Conservation (phyloP, 2,797 vertebrate species). For the Graptemys geographica region DNA sequence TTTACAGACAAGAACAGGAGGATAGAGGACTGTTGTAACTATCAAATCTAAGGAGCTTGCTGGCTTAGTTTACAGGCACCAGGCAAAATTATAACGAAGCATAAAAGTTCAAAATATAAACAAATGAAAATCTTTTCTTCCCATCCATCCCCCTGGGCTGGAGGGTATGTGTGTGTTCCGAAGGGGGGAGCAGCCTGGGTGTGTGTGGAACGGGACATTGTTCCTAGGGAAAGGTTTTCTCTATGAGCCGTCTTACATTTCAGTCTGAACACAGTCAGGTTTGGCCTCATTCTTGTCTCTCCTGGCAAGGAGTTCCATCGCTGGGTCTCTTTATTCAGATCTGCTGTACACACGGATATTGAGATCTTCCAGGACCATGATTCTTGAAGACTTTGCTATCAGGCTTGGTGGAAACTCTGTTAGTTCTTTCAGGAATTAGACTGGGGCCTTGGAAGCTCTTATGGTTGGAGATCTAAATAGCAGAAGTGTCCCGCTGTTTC, state of each 20-base stretch:
- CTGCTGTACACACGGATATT: background rate
- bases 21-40: background rate
- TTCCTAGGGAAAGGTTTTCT: constrained; percentile 33
- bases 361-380: background rate
- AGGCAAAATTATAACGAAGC: constrained; percentile 38
- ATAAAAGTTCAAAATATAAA: constrained; percentile 20
- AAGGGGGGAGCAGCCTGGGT: background rate
- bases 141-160: constrained; percentile 33
- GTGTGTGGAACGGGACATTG: constrained; percentile 6
- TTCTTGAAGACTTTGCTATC: background rate
- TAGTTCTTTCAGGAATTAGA: background rate
- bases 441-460: fast-evolving
- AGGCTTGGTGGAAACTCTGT: fast-evolving
- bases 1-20: background rate
- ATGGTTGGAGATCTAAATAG: background rate
- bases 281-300: background rate
- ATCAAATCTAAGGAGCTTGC: background rate
- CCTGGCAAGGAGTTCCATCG: background rate
- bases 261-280: background rate
- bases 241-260: background rate
- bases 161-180: background rate
- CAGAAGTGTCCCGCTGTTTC: background rate
- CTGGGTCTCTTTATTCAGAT: background rate
- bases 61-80: background rate
- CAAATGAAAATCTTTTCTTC: constrained; percentile 42